Conservation (phyloP, 2,888 invertebrate species). For the Meliscaeva auricollis region DNA sequence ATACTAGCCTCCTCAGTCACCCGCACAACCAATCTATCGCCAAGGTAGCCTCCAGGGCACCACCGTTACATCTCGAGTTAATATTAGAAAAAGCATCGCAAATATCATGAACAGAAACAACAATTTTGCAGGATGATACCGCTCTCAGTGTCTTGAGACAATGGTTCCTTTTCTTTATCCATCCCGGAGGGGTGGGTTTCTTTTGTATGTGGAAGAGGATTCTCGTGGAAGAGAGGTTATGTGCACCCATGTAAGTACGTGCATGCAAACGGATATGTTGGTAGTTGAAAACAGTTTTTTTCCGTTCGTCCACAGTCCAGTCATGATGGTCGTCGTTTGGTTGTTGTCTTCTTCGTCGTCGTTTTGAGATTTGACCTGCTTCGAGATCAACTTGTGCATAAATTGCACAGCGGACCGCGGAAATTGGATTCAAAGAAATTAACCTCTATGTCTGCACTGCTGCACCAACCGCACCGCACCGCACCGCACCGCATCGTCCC, state of each 20-base stretch:
- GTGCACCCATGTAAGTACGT: slow-evolving; percentile 70
- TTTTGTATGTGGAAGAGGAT: slow-evolving; percentile 42
- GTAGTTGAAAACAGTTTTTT: slow-evolving; percentile 64
- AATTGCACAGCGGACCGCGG: slow-evolving; percentile 76
- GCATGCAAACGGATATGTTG: slow-evolving; percentile 74
- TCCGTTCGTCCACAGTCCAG: slow-evolving; percentile 53
- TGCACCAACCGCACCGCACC: slow-evolving; percentile 22
- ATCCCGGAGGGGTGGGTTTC: slow-evolving; percentile 46
- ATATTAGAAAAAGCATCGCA: slow-evolving; percentile 59
- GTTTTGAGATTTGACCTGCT: slow-evolving; percentile 74
- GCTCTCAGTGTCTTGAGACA: slow-evolving; percentile 42
- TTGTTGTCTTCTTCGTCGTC: slow-evolving; percentile 40
- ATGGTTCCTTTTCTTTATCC: slow-evolving; percentile 52
- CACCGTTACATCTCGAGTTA: slow-evolving; percentile 61
- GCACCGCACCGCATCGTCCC: slow-evolving; percentile 12
- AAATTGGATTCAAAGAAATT: slow-evolving; percentile 76
- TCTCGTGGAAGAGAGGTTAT: slow-evolving; percentile 63
- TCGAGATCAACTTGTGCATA: slow-evolving; percentile 76
- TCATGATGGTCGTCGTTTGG: slow-evolving; percentile 38
- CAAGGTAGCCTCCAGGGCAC: slow-evolving; percentile 63
- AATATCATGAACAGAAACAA: slow-evolving; percentile 43
- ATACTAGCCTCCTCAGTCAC: not conserved
- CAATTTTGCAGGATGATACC: slow-evolving; percentile 52
- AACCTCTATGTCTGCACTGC: slow-evolving; percentile 69
- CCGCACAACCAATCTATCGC: slow-evolving; percentile 41